Evolutionary conservation across 1,140 invertebrate species (phyloP).

Genomic region (Berghia stephanieae): DNA sequence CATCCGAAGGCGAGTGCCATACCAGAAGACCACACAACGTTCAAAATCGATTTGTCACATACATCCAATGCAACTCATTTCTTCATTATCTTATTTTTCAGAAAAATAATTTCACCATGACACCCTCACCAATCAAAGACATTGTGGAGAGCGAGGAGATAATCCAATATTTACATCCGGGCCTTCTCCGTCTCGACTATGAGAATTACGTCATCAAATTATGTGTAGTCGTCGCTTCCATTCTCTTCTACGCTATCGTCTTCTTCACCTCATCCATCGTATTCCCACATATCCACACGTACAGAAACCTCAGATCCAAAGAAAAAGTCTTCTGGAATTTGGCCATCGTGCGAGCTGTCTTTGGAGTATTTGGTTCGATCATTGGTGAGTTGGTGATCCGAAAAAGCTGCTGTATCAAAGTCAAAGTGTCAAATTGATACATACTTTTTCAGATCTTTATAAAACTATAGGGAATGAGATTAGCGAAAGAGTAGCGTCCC

Average conservation of each 20-base stretch:
- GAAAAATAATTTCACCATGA: no score
- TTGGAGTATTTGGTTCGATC: constrained; percentile 50
- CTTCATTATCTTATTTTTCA: no score
- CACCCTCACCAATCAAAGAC: neutral
- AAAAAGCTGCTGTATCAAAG: no score
- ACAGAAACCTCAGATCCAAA: constrained; percentile 47
- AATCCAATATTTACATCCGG: constrained; percentile 47
- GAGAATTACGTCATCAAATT: constrained; percentile 31
- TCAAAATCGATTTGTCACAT: no score
- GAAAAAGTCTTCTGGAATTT: constrained; percentile 62
- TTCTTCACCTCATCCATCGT: constrained; percentile 36
- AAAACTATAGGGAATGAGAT: no score
- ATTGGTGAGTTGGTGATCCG: constrained; percentile 49
- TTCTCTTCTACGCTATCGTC: constrained; percentile 40
- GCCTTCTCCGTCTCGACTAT: constrained; percentile 41
- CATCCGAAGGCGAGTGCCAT: no score
- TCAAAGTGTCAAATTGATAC: no score
- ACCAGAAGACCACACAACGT: no score
- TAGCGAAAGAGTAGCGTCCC: no score
- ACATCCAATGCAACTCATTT: no score
- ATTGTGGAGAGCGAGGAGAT: constrained; percentile 24
- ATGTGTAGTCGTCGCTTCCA: constrained; percentile 40
- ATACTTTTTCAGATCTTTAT: no score
- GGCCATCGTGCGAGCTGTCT: constrained; percentile 53
- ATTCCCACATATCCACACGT: constrained; percentile 32